A percentile compares a stretch with the other conserved stretches of the same genome.
Evolutionary conservation across 2,797 vertebrate species (phyloP).

Genomic region (Capromys pilorides): DNA sequence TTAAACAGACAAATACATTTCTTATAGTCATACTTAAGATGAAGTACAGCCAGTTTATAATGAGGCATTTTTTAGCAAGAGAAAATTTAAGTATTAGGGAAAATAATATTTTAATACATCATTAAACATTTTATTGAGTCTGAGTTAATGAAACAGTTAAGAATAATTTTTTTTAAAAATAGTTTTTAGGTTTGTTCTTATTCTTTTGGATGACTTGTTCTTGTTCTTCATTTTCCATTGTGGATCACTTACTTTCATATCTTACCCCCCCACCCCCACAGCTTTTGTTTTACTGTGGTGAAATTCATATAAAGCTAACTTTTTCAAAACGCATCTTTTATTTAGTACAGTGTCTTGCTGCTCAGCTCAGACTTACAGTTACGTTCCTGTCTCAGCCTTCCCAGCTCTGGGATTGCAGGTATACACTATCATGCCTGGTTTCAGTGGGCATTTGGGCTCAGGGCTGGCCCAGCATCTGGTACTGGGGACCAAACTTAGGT

Average conservation of each 20-base stretch:
- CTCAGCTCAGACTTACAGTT: no score
- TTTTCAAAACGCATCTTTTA: no score
- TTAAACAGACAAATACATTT: constrained; percentile 88
- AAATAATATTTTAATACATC: neutral
- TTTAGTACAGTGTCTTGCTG: no score
- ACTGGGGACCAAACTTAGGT: no score
- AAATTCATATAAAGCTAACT: neutral
- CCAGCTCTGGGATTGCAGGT: no score
- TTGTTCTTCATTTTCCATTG: neutral
- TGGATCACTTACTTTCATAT: neutral
- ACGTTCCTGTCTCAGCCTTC: no score
- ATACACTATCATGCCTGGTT: no score
- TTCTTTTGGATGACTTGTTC: neutral
- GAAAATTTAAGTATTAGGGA: constrained; percentile 9
- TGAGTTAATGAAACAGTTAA: neutral
- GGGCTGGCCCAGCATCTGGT: no score
- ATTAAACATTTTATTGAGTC: constrained; percentile 1
- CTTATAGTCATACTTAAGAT: neutral
- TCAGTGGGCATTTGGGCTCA: no score
- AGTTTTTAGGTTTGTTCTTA: neutral
- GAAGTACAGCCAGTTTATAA: neutral
- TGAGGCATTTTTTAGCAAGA: neutral
- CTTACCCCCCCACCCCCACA: neutral
- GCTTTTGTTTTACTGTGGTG: neutral
- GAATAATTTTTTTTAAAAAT: neutral